Conservation (phyloP, 2,113 vertebrate genomes). For the Pangasianodon hypophthalmus region DNA sequence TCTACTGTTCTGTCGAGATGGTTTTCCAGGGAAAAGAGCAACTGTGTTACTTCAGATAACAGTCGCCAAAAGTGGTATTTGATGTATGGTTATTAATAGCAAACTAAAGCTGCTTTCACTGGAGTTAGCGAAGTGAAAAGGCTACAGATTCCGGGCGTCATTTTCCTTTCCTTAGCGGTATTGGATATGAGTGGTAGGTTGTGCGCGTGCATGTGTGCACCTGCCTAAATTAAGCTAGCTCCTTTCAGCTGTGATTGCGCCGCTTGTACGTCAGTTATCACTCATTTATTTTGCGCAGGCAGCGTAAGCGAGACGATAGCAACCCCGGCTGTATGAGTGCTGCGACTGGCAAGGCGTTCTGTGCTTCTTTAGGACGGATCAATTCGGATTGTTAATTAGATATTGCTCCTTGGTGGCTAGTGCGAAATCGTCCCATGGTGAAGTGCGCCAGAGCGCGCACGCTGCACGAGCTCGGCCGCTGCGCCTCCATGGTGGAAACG, state of each 20-base stretch:
- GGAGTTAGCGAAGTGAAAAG: neutral
- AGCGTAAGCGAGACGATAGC: neutral
- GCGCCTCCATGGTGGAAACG: constrained; percentile 63
- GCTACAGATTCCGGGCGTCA: neutral
- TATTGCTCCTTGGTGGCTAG: neutral
- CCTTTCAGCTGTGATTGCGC: neutral
- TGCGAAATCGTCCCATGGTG: constrained; percentile 56
- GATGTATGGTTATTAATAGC: neutral
- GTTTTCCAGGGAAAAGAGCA: neutral
- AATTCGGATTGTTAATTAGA: neutral
- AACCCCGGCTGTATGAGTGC: neutral
- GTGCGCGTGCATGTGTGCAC: constrained; percentile 21
- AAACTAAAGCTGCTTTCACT: neutral
- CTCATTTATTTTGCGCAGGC: neutral
- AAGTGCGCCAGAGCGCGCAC: constrained; percentile 72
- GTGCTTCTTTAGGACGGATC: neutral
- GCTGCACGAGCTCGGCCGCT: constrained; percentile 66
- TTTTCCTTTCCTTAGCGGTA: neutral
- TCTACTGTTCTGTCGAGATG: neutral
- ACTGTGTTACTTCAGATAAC: neutral
- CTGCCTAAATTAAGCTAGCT: neutral
- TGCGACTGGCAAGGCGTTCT: neutral
- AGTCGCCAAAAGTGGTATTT: neutral
- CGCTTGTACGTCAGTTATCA: neutral
- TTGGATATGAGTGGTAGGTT: neutral